Conservation (phyloP, 2,113 vertebrate species). For the Hyperopisus bebe region DNA sequence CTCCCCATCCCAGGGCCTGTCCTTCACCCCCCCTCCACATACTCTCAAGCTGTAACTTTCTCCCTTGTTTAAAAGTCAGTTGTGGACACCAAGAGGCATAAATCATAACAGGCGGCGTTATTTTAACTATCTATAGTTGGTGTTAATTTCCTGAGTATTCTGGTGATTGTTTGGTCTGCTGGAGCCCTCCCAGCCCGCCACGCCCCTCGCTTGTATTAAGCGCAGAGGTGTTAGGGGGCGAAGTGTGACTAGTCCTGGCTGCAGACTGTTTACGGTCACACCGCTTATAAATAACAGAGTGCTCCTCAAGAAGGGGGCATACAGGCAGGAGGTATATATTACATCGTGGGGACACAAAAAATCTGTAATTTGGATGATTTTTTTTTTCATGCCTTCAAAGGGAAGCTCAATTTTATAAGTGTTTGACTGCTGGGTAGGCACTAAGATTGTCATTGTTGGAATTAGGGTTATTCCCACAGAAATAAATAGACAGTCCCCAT, state of each 20-base stretch:
- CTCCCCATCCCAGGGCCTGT: conserved; percentile 50
- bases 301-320: neutral
- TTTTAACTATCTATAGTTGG: neutral
- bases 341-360: neutral
- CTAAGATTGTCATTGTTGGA: neutral
- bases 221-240: neutral
- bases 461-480: no score
- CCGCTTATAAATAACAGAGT: neutral
- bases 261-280: neutral
- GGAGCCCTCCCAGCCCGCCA: neutral
- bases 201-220: neutral
- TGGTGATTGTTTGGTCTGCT: neutral
- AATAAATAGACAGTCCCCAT: neutral
- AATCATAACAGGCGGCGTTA: neutral
- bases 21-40: conserved; percentile 39
- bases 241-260: neutral
- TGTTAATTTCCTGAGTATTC: neutral
- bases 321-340: neutral
- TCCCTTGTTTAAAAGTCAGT: conserved; percentile 15
- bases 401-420: neutral
- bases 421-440: neutral
- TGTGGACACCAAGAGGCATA: neutral
- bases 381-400: neutral
- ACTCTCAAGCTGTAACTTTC: conserved; percentile 14
- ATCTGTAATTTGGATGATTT: no score